Evolutionary conservation across 2,888 invertebrate species (phyloP), one percentile per base, ranked within the genome.

Genomic region (Caenorhabditis sp.): DNA sequence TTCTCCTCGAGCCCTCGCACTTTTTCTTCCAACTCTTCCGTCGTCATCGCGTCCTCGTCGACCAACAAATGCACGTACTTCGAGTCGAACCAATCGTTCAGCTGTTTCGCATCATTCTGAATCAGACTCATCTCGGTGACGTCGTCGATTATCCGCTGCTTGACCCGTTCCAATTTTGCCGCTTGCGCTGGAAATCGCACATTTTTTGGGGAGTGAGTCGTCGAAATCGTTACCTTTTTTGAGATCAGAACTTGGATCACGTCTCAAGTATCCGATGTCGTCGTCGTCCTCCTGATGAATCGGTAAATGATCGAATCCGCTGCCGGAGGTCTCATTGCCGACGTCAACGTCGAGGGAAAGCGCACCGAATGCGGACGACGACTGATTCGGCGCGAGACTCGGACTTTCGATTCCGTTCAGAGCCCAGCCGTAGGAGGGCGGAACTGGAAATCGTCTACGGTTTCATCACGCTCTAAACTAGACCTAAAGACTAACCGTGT

Each of bases 371-470:
- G 61, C 22, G 9, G 61, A n/a, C n/a, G n/a, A n/a, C n/a, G n/a
- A 11, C 26, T 39, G 11, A 3, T 45, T 26, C 2, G 50, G n/a
- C 4, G 50, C 37, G 11, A 35, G 15, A 9, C 43, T 24, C 7
- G 48, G 11, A 15, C 22, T 26, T 13, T 27, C 30, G n/a, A 24
- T 30, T 13, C 50, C 55, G 41, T 74, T 66, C 6, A 74, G 37
- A 6, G 74, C 68, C 74, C 74, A 74, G 15, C 74, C 74, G 17
- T 74, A 74, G 6, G 66, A 48, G 2, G 74, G 66, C 1, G 74
- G 74, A 50, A 52, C 73, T 73, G 59, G 13, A 65, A 62, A 15
- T n/a, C n/a, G n/a, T n/a, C n/a, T n/a, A n/a, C n/a, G n/a, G n/a
- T n/a, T n/a, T n/a, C n/a, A n/a, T n/a, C n/a, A n/a, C n/a, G n/a